Evolutionary conservation across 2,113 vertebrate genomes (phyloP), one percentile per base, ranked within the genome.

Genomic region (Spheniscus mendiculus): DNA sequence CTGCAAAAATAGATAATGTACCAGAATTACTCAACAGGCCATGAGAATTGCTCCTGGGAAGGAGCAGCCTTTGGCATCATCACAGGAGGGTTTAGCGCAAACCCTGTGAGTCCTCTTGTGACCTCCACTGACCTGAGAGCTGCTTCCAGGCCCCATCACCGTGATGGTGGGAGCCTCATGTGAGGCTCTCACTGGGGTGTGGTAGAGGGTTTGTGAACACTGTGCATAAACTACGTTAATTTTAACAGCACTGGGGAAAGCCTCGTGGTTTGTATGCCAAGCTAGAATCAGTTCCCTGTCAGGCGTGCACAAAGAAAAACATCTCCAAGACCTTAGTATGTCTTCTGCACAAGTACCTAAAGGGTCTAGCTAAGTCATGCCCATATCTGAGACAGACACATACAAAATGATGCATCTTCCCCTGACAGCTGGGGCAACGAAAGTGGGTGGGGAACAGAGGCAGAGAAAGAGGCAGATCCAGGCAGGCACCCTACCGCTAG

Each of bases 151-250:
- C 70, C 34, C 55, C 19, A 1, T 10, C n/a, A 18, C 32, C 2
- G 3, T 8, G 6, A 3, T 12, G 42, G 42, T 42, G 42, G 42
- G 42, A 42, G 42, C 42, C 55, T 47, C 0, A 0, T 27, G 30
- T 3, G 27, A 62, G 44, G 63, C 42, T 62, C 53, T 56, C 1
- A 0, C 44, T 6, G 63, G 29, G 23, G 4, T 15, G 52, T 42
- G 53, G 5, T 4, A 34, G 40, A 30, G 14, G 7, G 6, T 32
- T n/a, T 77, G 44, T 36, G n/a, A 77, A 50, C 36, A 8, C 23
- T 1, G 0, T 26, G 61, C 17, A 4, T 42, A 15, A 61, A 30
- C 23, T 21, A 1, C 12, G 30, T 20, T 15, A 16, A 36, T n/a
- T 53, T n/a, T 69, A 58, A 17, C 25, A 63, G 59, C 50, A 11